Evolutionary conservation across 2,888 invertebrate species (phyloP), one percentile per base, ranked within the genome.

Genomic region (Meiosimyza platycephala): DNA sequence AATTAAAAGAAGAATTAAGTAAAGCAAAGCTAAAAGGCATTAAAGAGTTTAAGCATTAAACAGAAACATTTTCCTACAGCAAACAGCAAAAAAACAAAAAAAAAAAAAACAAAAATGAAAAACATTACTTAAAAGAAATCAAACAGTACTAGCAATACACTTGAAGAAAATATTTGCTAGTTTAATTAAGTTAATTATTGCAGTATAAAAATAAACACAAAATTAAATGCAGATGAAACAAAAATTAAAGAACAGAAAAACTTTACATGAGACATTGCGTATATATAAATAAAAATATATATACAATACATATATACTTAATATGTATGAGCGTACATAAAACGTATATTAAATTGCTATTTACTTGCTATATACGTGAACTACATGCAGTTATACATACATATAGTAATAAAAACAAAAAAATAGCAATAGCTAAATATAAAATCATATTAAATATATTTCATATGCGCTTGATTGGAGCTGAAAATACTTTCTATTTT

Each of bases 1-100:
- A 73, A 74, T 66, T 70, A 76, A 65, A 75, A 70, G 5, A 54
- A n/a, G n/a, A 73, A 48, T 75, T 73, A 74, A 77, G 71, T 73
- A 72, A 75, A 68, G 57, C 64, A 72, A 67, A 62, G 72, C 73
- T 22, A 75, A 71, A 67, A 69, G 59, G 69, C 55, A 59, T 66
- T 66, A 72, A 75, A 71, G 28, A 28, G 28, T 28, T 28, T 28
- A 68, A 73, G 70, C 16, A 28, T 22, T 57, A 40, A 71, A 68
- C 59, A 50, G 65, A 77, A 74, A 68, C 73, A 73, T 51, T 68
- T 68, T 63, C 68, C 69, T 65, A 69, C 66, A 72, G 66, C 60
- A 66, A 70, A 70, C 69, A 62, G 52, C n/a, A 70, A 60, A 28
- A 57, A 55, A 69, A 40, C 1, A 72, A 71, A 69, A 40, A 52